Evolutionary conservation across 2,113 vertebrate genomes (phyloP), one percentile per base, ranked within the genome.

Genomic region (Chitala chitala): DNA sequence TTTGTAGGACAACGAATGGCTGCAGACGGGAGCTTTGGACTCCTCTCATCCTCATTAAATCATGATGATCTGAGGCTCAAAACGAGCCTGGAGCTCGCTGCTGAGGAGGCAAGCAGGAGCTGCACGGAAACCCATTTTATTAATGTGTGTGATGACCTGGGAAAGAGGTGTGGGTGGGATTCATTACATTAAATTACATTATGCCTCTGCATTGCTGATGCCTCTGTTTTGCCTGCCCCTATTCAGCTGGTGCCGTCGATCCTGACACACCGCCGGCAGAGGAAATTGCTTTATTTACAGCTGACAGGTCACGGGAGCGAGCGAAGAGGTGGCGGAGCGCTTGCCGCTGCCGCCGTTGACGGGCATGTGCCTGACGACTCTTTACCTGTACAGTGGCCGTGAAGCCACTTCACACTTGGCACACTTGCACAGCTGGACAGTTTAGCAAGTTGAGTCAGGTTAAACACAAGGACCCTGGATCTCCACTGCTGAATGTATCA

Each of bases 131-230:
- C 64, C 44, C 46, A 48, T 68, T 68, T 68, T 68, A 68, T 68
- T 68, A 68, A 68, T 48, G 64, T 12, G 22, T 55, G 12, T 4
- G 42, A 68, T 48, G 64, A 68, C 64, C 64, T 68, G 64, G 64
- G 38, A 26, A 48, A 26, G n/a, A 5, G 40, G 24, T 22, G 40
- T 29, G 61, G 38, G 40, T 13, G 40, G 64, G 64, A 68, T 68
- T 68, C 42, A 68, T 68, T 68, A 48, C 42, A 10, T 46, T 68
- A 46, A 68, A 68, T 68, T 68, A 48, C 64, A 68, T 68, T 63
- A 63, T 20, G 20, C 33, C 31, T 20, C 59, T 8, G 17, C 59
- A 20, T 63, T 36, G 31, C 59, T 38, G 59, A 36, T 63, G 59
- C 59, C 59, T 36, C 29, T 61, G 29, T 61, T 61, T 61, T n/a